phyloP scores from a whole-genome alignment of 2,888 invertebrate species.

The Pheosia gnoma region DNA sequence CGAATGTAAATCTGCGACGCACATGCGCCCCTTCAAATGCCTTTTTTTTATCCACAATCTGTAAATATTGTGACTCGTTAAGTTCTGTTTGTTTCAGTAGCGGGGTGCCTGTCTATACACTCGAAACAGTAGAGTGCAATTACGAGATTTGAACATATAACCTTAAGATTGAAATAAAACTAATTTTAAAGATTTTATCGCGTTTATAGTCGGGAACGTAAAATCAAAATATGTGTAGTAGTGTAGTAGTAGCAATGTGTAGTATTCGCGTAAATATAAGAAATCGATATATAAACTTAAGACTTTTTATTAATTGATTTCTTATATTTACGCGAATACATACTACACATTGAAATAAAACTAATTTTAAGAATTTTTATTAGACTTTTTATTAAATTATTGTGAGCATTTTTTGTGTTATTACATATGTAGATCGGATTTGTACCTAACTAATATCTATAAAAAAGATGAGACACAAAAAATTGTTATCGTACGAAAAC shows the following conservation, averaged over 20 bases:
- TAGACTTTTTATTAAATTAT: too few relatives aligned
- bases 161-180: too few relatives aligned
- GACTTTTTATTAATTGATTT: too few relatives aligned
- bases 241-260: too few relatives aligned
- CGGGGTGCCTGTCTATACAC: constrained; percentile 9
- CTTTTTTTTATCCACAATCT: constrained; percentile 48
- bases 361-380: too few relatives aligned
- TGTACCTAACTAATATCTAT: too few relatives aligned
- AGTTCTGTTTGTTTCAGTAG: constrained; percentile 35
- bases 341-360: too few relatives aligned
- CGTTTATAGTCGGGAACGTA: too few relatives aligned
- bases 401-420: not conserved
- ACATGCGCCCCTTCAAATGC: constrained; percentile 51
- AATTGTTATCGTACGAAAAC: not conserved
- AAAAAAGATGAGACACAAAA: not conserved
- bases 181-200: too few relatives aligned
- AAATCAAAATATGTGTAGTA: too few relatives aligned
- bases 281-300: too few relatives aligned
- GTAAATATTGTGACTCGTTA: constrained; percentile 64
- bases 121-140: not conserved
- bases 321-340: not conserved
- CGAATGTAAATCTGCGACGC: constrained; percentile 55
- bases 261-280: too few relatives aligned
- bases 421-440: not conserved
- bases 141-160: not conserved